These are phyloP conservation scores for Cyanoramphus novaezelandiae DNA, from an alignment of 2,113 vertebrate species.

Conservation along the genomic window DNA sequence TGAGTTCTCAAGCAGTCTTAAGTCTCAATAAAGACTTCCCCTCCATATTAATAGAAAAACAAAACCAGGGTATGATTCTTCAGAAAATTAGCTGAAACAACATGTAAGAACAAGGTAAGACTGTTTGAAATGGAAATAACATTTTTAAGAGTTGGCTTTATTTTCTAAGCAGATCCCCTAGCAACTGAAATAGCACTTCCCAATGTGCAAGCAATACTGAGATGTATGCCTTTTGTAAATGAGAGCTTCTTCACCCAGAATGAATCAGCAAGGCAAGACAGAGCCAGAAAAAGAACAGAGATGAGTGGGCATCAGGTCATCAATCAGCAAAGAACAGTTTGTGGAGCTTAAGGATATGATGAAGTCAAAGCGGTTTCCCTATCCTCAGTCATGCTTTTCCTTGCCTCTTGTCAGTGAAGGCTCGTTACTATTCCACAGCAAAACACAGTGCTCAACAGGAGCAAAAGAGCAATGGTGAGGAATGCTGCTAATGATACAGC, in stretches of 20 bases:
- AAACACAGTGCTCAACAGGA: background rate
- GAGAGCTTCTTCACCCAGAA: background rate
- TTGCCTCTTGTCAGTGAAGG: background rate
- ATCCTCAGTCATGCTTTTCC: background rate
- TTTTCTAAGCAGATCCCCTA: conserved; percentile 7
- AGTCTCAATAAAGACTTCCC: background rate
- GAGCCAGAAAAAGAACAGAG: background rate
- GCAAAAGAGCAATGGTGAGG: background rate
- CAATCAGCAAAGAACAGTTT: background rate
- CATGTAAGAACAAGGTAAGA: background rate
- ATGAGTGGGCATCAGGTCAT: background rate
- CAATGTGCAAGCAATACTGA: background rate
- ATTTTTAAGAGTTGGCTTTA: background rate
- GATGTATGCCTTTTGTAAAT: background rate
- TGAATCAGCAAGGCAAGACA: conserved; percentile 1
- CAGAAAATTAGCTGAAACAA: background rate
- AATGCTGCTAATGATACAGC: background rate
- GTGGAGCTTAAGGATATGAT: background rate
- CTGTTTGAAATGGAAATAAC: background rate
- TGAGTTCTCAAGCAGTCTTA: background rate
- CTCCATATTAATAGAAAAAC: background rate
- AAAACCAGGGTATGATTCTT: background rate
- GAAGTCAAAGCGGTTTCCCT: background rate
- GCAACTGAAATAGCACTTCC: conserved; percentile 21
- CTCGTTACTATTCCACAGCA: background rate